Conservation (phyloP, 2,113 vertebrate species). For the Lycaon pictus region DNA sequence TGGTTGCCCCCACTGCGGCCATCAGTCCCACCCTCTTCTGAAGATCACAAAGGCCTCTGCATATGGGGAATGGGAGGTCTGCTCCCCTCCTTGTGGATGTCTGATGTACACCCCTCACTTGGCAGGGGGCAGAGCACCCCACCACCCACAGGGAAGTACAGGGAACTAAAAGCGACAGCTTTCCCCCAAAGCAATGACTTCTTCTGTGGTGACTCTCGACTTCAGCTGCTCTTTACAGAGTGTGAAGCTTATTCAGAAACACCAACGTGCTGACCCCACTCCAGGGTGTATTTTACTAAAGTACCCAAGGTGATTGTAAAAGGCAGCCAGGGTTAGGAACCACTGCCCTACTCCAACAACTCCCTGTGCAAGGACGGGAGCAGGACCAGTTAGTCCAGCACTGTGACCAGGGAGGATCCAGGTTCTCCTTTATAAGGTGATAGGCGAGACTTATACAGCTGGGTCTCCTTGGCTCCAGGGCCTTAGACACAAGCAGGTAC, state of each 20-base stretch:
- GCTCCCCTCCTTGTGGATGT: neutral
- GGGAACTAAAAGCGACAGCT: neutral
- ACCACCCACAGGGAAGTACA: neutral
- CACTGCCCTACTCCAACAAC: neutral
- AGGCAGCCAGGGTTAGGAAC: neutral
- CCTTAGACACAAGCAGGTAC: neutral
- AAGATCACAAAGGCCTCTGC: neutral
- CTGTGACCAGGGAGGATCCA: fast-evolving
- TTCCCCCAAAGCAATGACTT: neutral
- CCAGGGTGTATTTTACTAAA: neutral
- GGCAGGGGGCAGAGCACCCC: neutral
- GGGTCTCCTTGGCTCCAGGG: neutral
- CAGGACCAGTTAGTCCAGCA: neutral
- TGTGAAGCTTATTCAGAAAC: neutral
- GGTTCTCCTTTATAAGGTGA: neutral
- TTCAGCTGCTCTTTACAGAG: fast-evolving
- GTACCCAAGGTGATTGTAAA: neutral
- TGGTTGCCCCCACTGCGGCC: neutral
- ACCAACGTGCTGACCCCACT: neutral
- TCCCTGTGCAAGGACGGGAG: neutral
- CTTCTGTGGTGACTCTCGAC: fast-evolving
- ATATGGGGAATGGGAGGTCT: neutral
- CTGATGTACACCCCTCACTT: neutral
- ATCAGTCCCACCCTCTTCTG: neutral
- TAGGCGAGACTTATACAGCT: neutral